phyloP scores from a whole-genome alignment of 2,888 invertebrate species.

The Nebria salina region DNA sequence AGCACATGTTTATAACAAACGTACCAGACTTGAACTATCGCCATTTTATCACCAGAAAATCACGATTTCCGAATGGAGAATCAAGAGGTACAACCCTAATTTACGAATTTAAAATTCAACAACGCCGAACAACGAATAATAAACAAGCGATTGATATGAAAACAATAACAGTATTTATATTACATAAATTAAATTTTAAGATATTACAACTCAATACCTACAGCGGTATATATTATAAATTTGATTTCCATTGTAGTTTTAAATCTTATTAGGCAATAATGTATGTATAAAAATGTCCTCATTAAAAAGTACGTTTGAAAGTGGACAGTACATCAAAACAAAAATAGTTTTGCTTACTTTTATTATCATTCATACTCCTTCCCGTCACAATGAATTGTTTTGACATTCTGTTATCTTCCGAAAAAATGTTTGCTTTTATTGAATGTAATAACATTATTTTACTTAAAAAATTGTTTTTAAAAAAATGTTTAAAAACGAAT shows the following conservation, averaged over 20 bases:
- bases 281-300: neutral
- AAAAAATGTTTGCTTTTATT: neutral
- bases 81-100: neutral
- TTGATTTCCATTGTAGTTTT: neutral
- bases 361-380: no score
- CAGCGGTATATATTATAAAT: slow-evolving; percentile 1
- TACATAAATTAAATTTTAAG: neutral
- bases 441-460: neutral
- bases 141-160: neutral
- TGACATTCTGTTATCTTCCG: neutral
- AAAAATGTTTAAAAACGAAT: neutral
- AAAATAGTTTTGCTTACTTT: neutral
- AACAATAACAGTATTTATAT: slow-evolving; percentile 1
- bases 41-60: slow-evolving; percentile 18
- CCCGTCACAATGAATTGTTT: neutral
- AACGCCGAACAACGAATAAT: neutral
- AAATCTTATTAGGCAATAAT: neutral
- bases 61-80: neutral
- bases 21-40: slow-evolving; percentile 26
- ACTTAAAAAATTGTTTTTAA: neutral
- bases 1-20: slow-evolving; percentile 37
- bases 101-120: neutral
- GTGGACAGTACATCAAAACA: neutral
- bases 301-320: neutral
- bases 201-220: neutral